phyloP scores from a whole-genome alignment of 2,888 invertebrate genomes.

The Empis stercorea region DNA sequence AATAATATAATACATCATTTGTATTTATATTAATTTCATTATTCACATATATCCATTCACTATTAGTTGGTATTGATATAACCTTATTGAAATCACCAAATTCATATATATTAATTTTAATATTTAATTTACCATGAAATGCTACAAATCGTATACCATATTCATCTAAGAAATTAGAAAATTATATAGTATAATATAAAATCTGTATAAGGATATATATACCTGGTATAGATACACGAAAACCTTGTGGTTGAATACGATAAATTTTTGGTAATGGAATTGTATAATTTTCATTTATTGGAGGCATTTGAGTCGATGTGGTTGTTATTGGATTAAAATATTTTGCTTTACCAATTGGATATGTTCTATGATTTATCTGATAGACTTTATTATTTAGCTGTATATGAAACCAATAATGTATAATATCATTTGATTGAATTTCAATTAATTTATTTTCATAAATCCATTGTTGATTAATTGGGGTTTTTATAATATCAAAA shows the following conservation, averaged over 20 bases:
- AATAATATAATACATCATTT: slow-evolving; percentile 47
- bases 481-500: slow-evolving; percentile 35
- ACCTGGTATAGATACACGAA: slow-evolving; percentile 27
- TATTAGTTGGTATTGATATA: slow-evolving; percentile 32
- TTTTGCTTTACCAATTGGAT: too few relatives aligned
- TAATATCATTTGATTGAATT: slow-evolving; percentile 28
- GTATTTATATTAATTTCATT: slow-evolving; percentile 33
- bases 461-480: slow-evolving; percentile 41
- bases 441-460: slow-evolving; percentile 32
- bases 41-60: slow-evolving; percentile 43
- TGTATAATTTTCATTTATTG: slow-evolving; percentile 11
- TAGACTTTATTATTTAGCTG: slow-evolving; percentile 26
- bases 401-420: slow-evolving; percentile 46
- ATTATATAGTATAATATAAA: background rate
- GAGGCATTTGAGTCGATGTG: background rate
- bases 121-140: slow-evolving; percentile 54
- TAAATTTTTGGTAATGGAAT: slow-evolving; percentile 21
- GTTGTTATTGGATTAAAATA: too few relatives aligned
- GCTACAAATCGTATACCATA: slow-evolving; percentile 43
- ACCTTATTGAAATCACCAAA: slow-evolving; percentile 43
- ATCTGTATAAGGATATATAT: slow-evolving; percentile 2
- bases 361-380: too few relatives aligned
- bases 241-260: slow-evolving; percentile 17
- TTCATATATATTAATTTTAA: slow-evolving; percentile 36
- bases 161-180: slow-evolving; percentile 32